Evolutionary conservation across 2,888 invertebrate genomes (phyloP).

Genomic region (Dermolepida albohirtum): DNA sequence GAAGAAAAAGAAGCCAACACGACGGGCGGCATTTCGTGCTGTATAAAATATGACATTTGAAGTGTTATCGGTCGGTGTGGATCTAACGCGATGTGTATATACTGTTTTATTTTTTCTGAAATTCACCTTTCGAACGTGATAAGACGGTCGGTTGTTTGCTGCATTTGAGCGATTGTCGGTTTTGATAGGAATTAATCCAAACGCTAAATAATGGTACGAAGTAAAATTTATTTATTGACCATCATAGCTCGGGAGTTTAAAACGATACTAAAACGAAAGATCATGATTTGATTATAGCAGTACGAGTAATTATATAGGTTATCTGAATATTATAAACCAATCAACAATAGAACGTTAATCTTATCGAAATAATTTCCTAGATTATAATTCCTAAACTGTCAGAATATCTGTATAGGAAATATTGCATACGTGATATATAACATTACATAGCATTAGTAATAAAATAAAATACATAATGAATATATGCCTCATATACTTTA

Average conservation of each 20-base stretch:
- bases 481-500: no score
- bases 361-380: no score
- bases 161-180: slow-evolving; percentile 34
- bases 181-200: slow-evolving; percentile 38
- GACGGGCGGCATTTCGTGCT: slow-evolving; percentile 31
- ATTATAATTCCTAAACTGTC: no score
- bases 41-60: slow-evolving; percentile 38
- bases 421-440: no score
- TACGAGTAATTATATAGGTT: no score
- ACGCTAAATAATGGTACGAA: slow-evolving; percentile 15
- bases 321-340: no score
- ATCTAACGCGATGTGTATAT: slow-evolving; percentile 36
- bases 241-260: background rate
- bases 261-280: background rate
- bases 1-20: slow-evolving; percentile 32
- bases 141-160: slow-evolving; percentile 30
- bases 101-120: slow-evolving; percentile 36
- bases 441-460: no score
- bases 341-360: no score
- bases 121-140: slow-evolving; percentile 39
- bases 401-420: no score
- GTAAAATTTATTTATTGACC: slow-evolving; percentile 26
- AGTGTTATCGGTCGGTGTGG: slow-evolving; percentile 36
- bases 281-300: no score
- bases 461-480: no score